These are phyloP conservation scores for Notospermus geniculatus DNA, from an alignment of 1,140 invertebrate species.

Conservation along the genomic window DNA sequence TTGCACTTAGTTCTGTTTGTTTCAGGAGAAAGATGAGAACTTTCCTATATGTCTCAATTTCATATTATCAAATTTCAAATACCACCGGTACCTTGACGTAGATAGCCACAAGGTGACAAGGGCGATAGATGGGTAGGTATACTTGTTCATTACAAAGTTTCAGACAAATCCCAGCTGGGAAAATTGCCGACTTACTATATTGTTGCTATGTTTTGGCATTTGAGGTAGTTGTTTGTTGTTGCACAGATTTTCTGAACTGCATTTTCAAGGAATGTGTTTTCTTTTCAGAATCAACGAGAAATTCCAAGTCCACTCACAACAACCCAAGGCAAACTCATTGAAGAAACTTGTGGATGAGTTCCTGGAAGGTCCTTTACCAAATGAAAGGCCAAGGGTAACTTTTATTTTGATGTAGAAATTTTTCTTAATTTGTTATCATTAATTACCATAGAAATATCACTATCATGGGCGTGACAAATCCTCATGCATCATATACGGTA, in stretches of 20 bases:
- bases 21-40: slow-evolving; percentile 43
- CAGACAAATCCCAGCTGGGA: too few relatives aligned
- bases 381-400: not conserved
- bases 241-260: not conserved
- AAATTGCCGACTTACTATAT: too few relatives aligned
- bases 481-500: too few relatives aligned
- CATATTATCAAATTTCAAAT: slow-evolving; percentile 42
- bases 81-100: slow-evolving; percentile 41
- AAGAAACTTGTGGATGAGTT: slow-evolving; percentile 31
- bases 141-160: too few relatives aligned
- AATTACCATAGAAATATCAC: too few relatives aligned
- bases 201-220: too few relatives aligned
- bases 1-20: not conserved
- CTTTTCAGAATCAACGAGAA: slow-evolving; percentile 38
- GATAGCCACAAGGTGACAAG: slow-evolving; percentile 41
- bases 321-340: slow-evolving; percentile 31
- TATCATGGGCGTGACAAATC: too few relatives aligned
- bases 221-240: too few relatives aligned
- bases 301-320: slow-evolving; percentile 39
- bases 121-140: slow-evolving; percentile 38
- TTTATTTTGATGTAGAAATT: too few relatives aligned
- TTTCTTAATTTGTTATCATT: too few relatives aligned
- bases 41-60: slow-evolving; percentile 41
- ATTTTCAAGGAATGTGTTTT: too few relatives aligned
- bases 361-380: slow-evolving; percentile 27